Base-by-base conservation (phyloP, 64 coral and sea anemone genomes). In the Porites lutea region DNA sequence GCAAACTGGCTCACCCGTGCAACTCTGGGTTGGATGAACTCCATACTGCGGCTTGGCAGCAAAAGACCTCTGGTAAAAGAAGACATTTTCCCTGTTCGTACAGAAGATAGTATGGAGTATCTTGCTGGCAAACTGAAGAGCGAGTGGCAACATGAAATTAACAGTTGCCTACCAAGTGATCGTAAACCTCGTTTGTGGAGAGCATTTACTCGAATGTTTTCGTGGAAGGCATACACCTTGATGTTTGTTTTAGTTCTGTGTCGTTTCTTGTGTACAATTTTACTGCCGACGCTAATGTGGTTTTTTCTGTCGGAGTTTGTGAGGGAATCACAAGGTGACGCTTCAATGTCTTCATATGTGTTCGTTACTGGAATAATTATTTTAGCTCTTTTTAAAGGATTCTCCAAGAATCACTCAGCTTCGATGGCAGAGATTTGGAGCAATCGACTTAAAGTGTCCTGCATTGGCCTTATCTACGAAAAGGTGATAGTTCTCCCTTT, bases 381-480 rank as follows among this genome's bases (percentile, higher is more conserved):
- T 1, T 7, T 52, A 15, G 46, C 73, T 16, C 11, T 76, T 16
- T 18, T 50, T 15, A 76, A 76, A 19, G 73, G 73, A 76, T 48
- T 76, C 46, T 19, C 73, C 8, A 51, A 76, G 19, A 76, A n/a
- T 51, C 73, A 76, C 19, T 76, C 16, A 13, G 19, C 4, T 16
- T 45, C 14, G 8, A 51, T 76, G 13, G 12, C 46, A 76, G 73
- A 76, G 19, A 76, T 76, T 1, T 76, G 73, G 73, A 48, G 73
- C 13, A 51, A 15, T 8, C 73, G 19, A 18, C 73, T 76, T 3
- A 76, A 76, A 18, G 73, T 76, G 3, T 45, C 73, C 16, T 18
- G 73, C 73, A 76, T 76, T 76, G 73, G 73, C 13, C 73, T 76
- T 15, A 6, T 76, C 47, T 76, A 76, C 45, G 51, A 76, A 50